These are phyloP conservation scores for Archips xylosteana DNA, from an alignment of 2,888 invertebrate genomes.

Conservation along the genomic window DNA sequence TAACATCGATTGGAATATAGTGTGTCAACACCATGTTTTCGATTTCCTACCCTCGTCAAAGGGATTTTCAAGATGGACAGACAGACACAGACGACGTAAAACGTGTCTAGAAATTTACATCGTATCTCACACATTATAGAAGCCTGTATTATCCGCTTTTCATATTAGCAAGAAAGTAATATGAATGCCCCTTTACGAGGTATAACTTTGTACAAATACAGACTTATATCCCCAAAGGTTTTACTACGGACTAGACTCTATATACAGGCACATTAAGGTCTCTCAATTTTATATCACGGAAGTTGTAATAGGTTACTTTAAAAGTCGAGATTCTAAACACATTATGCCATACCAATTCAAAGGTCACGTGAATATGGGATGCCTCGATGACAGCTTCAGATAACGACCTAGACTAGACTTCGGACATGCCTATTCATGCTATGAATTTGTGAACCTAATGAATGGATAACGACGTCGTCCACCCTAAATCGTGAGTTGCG, in stretches of 20 bases:
- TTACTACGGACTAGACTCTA: not conserved
- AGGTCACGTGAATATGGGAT: conserved; percentile 19
- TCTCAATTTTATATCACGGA: not conserved
- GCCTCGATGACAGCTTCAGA: not conserved
- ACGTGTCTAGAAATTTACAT: conserved; percentile 59
- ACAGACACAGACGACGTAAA: conserved; percentile 54
- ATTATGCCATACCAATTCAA: not conserved
- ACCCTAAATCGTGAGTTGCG: too few species aligned
- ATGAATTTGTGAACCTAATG: not conserved
- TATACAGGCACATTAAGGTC: not conserved
- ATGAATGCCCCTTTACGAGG: not conserved
- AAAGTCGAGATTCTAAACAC: too few species aligned
- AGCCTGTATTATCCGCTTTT: conserved; percentile 5
- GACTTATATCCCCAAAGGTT: not conserved
- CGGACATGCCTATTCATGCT: conserved; percentile 7
- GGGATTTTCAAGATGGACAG: conserved; percentile 63
- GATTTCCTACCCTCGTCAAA: conserved; percentile 67
- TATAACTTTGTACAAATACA: not conserved
- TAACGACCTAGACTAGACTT: conserved; percentile 22
- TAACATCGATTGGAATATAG: conserved; percentile 54
- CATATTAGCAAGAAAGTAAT: not conserved
- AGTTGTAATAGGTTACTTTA: too few species aligned
- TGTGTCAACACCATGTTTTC: conserved; percentile 50
- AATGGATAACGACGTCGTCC: not conserved
- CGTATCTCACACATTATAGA: conserved; percentile 35